Conservation (phyloP, 2,113 vertebrate genomes). For the Prionailurus viverrinus region DNA sequence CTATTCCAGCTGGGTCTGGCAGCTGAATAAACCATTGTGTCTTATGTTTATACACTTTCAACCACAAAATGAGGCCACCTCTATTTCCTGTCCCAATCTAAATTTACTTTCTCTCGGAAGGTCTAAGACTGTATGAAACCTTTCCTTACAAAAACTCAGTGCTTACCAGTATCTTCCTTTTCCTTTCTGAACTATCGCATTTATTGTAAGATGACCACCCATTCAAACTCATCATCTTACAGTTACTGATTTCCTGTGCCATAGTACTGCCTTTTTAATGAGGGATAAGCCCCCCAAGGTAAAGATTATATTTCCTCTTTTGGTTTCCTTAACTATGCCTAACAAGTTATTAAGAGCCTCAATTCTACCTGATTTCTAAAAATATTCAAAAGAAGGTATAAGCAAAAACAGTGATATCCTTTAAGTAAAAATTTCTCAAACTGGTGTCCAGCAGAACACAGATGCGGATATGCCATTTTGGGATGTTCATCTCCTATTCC, state of each 20-base stretch:
- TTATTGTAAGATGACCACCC: neutral
- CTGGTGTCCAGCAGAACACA: neutral
- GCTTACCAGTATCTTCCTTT: neutral
- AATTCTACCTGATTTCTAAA: slow-evolving; percentile 35
- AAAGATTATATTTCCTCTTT: slow-evolving; percentile 14
- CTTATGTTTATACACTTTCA: neutral
- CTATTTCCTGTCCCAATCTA: neutral
- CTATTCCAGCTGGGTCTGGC: neutral
- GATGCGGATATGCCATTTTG: neutral
- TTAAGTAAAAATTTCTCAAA: slow-evolving; percentile 37
- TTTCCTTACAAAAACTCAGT: slow-evolving; percentile 16
- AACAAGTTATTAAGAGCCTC: slow-evolving; percentile 40
- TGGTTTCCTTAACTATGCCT: neutral
- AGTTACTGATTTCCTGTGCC: neutral
- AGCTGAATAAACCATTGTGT: neutral
- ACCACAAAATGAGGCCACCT: neutral
- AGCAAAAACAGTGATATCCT: neutral
- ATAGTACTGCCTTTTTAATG: neutral
- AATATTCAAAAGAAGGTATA: neutral
- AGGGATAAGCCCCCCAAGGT: neutral
- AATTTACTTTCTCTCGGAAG: neutral
- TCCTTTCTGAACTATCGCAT: neutral
- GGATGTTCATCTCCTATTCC: neutral
- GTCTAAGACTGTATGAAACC: neutral
- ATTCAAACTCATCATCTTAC: neutral